Conservation (phyloP, 1,140 invertebrate genomes). For the Scaptomyza pallida region DNA sequence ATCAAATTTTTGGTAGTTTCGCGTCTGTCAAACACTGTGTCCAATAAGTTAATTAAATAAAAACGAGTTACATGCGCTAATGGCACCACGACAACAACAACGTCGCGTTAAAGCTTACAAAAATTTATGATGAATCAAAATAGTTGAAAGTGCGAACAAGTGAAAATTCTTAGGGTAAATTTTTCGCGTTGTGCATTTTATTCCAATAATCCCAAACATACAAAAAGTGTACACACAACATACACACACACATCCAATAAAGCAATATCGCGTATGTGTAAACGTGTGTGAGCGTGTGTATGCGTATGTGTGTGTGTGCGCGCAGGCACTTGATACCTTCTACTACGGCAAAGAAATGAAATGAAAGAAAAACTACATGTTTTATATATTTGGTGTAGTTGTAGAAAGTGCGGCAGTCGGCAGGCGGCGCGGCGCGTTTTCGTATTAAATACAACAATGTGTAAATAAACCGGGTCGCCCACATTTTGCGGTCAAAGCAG, state of each 20-base stretch:
- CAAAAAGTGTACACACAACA: conserved; percentile 39
- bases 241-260: conserved; percentile 9
- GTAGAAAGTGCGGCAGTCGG: conserved; percentile 58
- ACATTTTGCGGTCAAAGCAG: conserved; percentile 26
- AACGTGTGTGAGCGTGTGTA: background rate
- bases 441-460: conserved; percentile 34
- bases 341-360: conserved; percentile 17
- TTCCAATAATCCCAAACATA: conserved; percentile 21
- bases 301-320: conserved; percentile 22
- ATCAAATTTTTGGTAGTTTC: conserved; percentile 16
- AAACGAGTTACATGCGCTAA: background rate
- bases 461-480: conserved; percentile 76
- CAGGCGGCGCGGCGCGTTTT: conserved; percentile 53
- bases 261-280: conserved; percentile 20
- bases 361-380: conserved; percentile 23
- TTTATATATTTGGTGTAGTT: conserved; percentile 48
- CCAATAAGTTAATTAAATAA: conserved; percentile 3
- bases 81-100: conserved; percentile 5
- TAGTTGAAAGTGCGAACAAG: conserved; percentile 28
- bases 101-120: conserved; percentile 31
- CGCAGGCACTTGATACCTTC: conserved; percentile 51
- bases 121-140: conserved; percentile 12
- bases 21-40: conserved; percentile 12
- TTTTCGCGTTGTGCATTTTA: conserved; percentile 53
- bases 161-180: conserved; percentile 26